Evolutionary conservation across 1,140 invertebrate genomes (phyloP), one percentile per base, ranked within the genome.

Genomic region (Drosophila suzukii): DNA sequence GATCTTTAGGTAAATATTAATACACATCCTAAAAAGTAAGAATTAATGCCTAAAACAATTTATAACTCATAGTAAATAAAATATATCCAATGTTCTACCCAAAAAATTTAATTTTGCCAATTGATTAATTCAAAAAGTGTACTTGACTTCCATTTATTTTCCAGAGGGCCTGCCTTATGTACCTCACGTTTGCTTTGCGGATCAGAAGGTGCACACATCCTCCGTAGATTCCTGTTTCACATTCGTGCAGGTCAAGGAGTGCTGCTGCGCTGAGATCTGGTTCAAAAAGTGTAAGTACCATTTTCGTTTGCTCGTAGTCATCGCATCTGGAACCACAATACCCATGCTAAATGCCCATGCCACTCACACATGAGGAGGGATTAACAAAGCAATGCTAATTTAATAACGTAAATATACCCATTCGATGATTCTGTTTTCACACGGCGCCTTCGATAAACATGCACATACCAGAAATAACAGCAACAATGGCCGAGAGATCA

Each of bases 111-210:
- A 34, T 34, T 34, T 32, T 32, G 30, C 27, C 20, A 20, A 20
- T 20, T 20, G 20, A 20, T 2, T 20, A 20, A 2, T 20, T 20
- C 20, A n/a, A n/a, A n/a, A n/a, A n/a, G n/a, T n/a, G n/a, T n/a
- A n/a, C n/a, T n/a, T n/a, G n/a, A 32, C 7, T 32, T 32, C 0
- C 2, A 15, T 43, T 34, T 79, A 62, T 59, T 63, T 58, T 93
- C 91, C 89, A 95, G 95, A 95, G 92, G 93, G 93, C 44, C 93
- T 95, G 43, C 94, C 93, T 32, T 95, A 94, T 88, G 93, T 95
- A 11, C 93, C 94, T 38, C 95, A 95, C 83, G 94, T 93, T 10
- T 95, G 95, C 75, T 94, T 94, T 73, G 89, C 94, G 38, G 94
- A 93, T 41, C 93, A 93, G 53, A 93, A 94, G 81, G 81, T 93